Evolutionary conservation across 2,888 invertebrate genomes (phyloP).

Genomic region (Andrena haemorrhoa): DNA sequence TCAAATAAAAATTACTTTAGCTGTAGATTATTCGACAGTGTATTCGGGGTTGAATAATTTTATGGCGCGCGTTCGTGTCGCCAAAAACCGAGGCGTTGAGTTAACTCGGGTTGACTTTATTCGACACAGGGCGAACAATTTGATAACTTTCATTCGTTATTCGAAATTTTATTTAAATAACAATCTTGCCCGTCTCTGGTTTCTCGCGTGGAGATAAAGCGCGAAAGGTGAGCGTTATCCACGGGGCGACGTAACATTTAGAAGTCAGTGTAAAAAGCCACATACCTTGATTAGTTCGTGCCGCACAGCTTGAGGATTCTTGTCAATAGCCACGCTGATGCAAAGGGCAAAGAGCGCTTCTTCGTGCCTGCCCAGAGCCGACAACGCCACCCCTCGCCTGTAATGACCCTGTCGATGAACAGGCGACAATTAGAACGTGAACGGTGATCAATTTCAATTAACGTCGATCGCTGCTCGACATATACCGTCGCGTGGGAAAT

Average conservation of each 20-base stretch:
- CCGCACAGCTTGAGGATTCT: conserved; percentile 86
- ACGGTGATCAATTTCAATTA: not conserved
- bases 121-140: too few species aligned
- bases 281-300: conserved; percentile 86
- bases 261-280: not conserved
- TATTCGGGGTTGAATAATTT: too few species aligned
- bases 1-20: too few species aligned
- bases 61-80: too few species aligned
- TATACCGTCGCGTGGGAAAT: not conserved
- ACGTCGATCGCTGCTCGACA: not conserved
- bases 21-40: too few species aligned
- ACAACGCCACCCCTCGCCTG: conserved; percentile 86
- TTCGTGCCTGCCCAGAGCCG: conserved; percentile 86
- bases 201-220: not conserved
- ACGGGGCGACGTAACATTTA: not conserved
- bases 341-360: conserved; percentile 87
- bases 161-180: too few species aligned
- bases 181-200: too few species aligned
- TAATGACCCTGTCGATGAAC: conserved; percentile 86
- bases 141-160: too few species aligned
- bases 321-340: conserved; percentile 87
- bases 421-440: conserved; percentile 14
- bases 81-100: too few species aligned
- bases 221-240: conserved; percentile 24
- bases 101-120: too few species aligned